These are phyloP conservation scores for Cololabis saira DNA, from an alignment of 2,113 vertebrate species.

Conservation along the genomic window DNA sequence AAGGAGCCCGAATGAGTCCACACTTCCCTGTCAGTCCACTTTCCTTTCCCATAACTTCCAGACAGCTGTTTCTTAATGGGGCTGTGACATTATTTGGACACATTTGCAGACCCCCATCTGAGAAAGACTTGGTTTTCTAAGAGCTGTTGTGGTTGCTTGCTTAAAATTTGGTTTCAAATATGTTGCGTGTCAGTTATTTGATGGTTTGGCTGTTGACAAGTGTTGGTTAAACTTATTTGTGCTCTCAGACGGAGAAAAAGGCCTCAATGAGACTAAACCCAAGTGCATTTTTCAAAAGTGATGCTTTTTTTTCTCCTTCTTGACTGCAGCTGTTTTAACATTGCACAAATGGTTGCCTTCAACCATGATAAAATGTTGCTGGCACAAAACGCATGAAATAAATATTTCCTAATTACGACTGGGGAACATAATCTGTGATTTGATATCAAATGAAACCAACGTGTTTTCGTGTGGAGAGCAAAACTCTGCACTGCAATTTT, in stretches of 20 bases:
- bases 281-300: slow-evolving; percentile 58
- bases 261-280: slow-evolving; percentile 34
- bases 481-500: slow-evolving; percentile 72
- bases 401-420: slow-evolving; percentile 74
- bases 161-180: slow-evolving; percentile 64
- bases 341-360: slow-evolving; percentile 62
- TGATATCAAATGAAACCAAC: slow-evolving; percentile 72
- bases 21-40: slow-evolving; percentile 59
- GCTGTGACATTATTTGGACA: slow-evolving; percentile 78
- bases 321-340: slow-evolving; percentile 40
- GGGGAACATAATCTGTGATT: slow-evolving; percentile 75
- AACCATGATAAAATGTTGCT: slow-evolving; percentile 67
- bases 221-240: slow-evolving; percentile 61
- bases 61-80: slow-evolving; percentile 77
- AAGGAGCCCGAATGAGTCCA: slow-evolving; percentile 66
- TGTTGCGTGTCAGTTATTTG: slow-evolving; percentile 69
- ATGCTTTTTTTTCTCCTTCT: slow-evolving; percentile 16
- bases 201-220: slow-evolving; percentile 69
- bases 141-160: slow-evolving; percentile 59
- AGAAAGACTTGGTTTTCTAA: slow-evolving; percentile 47
- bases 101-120: slow-evolving; percentile 59
- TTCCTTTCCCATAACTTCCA: slow-evolving; percentile 76
- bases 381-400: slow-evolving; percentile 53
- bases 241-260: slow-evolving; percentile 35
- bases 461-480: slow-evolving; percentile 64